These are phyloP conservation scores for Ophraella communa DNA, from an alignment of 2,888 invertebrate genomes.

Conservation along the genomic window DNA sequence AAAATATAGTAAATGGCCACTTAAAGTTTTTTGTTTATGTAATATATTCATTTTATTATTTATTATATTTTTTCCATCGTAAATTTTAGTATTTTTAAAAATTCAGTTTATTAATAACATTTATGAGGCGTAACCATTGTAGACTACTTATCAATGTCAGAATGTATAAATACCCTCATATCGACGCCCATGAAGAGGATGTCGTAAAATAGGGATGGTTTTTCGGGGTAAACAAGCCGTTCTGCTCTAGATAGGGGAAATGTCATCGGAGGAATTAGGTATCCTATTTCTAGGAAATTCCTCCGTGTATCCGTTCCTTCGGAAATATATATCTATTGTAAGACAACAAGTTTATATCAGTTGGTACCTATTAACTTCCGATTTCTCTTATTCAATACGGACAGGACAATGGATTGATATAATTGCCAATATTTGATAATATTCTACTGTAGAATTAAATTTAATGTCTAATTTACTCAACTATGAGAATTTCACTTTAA, in stretches of 20 bases:
- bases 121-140: neutral
- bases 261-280: conserved; percentile 17
- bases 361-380: neutral
- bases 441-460: neutral
- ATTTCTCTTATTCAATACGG: neutral
- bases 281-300: conserved; percentile 17
- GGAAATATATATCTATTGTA: conserved; percentile 7
- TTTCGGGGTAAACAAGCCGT: conserved; percentile 17
- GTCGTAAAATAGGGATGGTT: conserved; percentile 15
- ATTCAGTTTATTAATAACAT: neutral
- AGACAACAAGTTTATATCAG: conserved; percentile 2
- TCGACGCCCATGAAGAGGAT: conserved; percentile 7
- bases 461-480: too few relatives aligned
- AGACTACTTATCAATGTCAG: neutral
- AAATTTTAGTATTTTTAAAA: too few relatives aligned
- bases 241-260: conserved; percentile 16
- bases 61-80: too few relatives aligned
- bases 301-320: conserved; percentile 2
- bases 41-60: too few relatives aligned
- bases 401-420: neutral
- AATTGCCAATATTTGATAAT: neutral
- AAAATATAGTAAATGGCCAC: too few relatives aligned
- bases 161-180: neutral
- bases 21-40: too few relatives aligned
- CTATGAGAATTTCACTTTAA: too few relatives aligned